Percentiles rank a stretch among this genome's conserved stretches.
Evolutionary conservation across 2,888 invertebrate genomes (phyloP).

Genomic region (Macrophya annulata): DNA sequence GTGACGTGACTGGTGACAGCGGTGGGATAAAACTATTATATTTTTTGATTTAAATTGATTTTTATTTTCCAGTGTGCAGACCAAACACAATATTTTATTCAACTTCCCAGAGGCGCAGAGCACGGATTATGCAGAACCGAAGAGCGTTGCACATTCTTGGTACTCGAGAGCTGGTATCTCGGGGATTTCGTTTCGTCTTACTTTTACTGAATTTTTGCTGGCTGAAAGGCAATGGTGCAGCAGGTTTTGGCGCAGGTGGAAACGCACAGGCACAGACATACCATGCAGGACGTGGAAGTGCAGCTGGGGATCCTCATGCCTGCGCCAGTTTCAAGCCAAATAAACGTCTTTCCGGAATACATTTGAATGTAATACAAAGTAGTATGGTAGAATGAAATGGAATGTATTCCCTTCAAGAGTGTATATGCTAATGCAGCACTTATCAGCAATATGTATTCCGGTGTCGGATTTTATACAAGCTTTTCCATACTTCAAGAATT

Average conservation of each 20-base stretch:
- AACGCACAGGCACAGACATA: background rate
- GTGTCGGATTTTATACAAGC: conserved; percentile 51
- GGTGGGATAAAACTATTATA: conserved; percentile 4
- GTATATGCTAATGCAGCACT: conserved; percentile 66
- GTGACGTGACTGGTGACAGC: background rate
- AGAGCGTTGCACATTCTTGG: conserved; percentile 27
- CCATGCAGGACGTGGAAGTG: background rate
- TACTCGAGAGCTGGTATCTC: background rate
- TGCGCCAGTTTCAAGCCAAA: conserved; percentile 54
- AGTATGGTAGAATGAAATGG: conserved; percentile 38
- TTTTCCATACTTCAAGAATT: conserved; percentile 40
- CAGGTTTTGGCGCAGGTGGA: conserved; percentile 44
- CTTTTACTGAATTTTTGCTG: conserved; percentile 25
- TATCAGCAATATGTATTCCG: conserved; percentile 54
- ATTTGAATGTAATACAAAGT: conserved; percentile 69
- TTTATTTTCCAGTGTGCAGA: background rate
- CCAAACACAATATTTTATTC: conserved; percentile 33
- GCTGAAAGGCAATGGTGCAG: background rate
- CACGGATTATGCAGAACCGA: conserved; percentile 51
- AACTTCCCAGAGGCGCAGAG: conserved; percentile 7
- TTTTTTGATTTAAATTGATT: conserved; percentile 2
- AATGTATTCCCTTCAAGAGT: conserved; percentile 60
- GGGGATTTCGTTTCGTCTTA: conserved; percentile 44
- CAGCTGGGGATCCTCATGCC: conserved; percentile 30
- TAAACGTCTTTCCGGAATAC: conserved; percentile 67